Conservation (phyloP, 2,797 vertebrate species). For the Thripadectes ignobilis region DNA sequence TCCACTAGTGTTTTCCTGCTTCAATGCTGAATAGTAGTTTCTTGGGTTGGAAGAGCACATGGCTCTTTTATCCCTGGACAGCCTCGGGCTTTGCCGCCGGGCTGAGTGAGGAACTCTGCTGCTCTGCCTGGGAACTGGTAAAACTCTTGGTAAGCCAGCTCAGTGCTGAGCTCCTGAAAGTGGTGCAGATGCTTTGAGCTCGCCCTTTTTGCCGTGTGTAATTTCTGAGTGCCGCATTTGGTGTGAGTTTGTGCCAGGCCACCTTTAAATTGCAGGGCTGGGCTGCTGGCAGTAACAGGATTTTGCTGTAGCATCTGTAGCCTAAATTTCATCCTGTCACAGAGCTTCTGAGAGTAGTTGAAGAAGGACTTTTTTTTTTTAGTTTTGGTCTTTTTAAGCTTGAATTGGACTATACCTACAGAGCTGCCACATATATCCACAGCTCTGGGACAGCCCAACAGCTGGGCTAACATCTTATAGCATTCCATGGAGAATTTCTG, state of each 20-base stretch:
- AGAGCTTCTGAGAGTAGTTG: background rate
- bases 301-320: background rate
- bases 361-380: background rate
- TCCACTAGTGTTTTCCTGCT: background rate
- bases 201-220: background rate
- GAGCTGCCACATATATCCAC: background rate
- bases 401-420: background rate
- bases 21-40: background rate
- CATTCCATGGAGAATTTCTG: background rate
- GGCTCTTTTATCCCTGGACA: background rate
- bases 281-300: background rate
- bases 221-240: background rate
- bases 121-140: background rate
- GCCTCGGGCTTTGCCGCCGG: rapidly evolving
- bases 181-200: background rate
- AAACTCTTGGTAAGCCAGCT: background rate
- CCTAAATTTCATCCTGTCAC: background rate
- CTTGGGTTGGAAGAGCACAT: rapidly evolving
- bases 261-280: constrained; percentile 5
- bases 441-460: background rate
- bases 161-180: background rate
- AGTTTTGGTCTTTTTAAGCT: background rate
- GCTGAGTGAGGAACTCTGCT: rapidly evolving
- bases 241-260: background rate
- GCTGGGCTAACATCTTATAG: background rate